Evolutionary conservation across 1,140 invertebrate species (phyloP), one percentile per base, ranked within the genome.

Genomic region (Bombus huntii): DNA sequence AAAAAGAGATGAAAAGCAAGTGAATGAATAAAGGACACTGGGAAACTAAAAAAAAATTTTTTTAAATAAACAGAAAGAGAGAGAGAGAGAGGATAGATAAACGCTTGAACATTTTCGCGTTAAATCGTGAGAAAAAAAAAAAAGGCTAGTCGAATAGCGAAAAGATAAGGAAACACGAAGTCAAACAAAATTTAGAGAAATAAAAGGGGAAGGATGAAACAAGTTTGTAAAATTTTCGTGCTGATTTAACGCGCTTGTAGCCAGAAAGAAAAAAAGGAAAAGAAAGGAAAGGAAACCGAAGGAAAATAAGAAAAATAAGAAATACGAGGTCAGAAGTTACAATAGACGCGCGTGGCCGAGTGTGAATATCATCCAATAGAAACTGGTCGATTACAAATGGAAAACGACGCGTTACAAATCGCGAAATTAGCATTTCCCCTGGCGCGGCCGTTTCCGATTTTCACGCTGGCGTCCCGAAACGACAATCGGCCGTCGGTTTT

Each of bases 391-490:
- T 85, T 34, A 37, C 13, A 65, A 77, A 83, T 53, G 76, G 78
- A 70, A 72, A 81, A 81, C 71, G 72, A 74, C 78, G 81, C 66
- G 70, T 78, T 78, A 79, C 85, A 78, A 90, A 85, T 90, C 88
- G 89, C 37, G 75, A 44, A 81, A 90, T 90, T 90, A 90, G 85
- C 89, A 89, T 90, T 90, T 85, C 75, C 78, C 81, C 31, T 62
- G 75, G 22, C 77, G 79, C 28, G 68, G 65, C 47, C 59, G 70
- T 57, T 78, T 77, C 78, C 82, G 88, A 90, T 90, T 90, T 90
- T 82, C 89, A 70, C 78, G 73, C 77, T 72, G 28, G n/a, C 10
- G 57, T 8, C 3, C 13, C 66, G 39, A 25, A 22, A 13, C 75
- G 72, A 34, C 70, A 25, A n/a, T 25, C 65, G 75, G 68, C 6